These are phyloP conservation scores for Amphipyra tragopoginis DNA, from an alignment of 2,888 invertebrate species.

Conservation along the genomic window DNA sequence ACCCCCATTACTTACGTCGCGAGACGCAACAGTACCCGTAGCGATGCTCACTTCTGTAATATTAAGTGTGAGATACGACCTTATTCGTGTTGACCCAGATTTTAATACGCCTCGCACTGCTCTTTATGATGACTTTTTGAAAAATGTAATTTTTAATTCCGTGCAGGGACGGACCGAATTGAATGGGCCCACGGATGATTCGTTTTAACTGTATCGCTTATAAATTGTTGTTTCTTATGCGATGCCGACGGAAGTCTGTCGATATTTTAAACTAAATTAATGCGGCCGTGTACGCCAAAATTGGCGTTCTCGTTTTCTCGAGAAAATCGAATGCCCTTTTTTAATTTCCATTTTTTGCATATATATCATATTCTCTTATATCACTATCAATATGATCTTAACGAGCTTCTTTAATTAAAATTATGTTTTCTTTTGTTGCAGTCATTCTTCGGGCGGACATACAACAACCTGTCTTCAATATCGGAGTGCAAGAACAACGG, in stretches of 20 bases:
- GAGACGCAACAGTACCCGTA: slow-evolving; percentile 77
- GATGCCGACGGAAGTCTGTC: slow-evolving; percentile 80
- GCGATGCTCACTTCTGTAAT: slow-evolving; percentile 80
- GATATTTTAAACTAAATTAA: slow-evolving; percentile 87
- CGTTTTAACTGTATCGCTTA: slow-evolving; percentile 85
- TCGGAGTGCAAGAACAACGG: slow-evolving; percentile 98
- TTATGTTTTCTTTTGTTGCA: slow-evolving; percentile 87
- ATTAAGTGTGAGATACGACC: slow-evolving; percentile 88
- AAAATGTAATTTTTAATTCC: slow-evolving; percentile 88
- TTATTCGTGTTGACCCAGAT: slow-evolving; percentile 86
- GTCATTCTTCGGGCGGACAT: slow-evolving; percentile 97
- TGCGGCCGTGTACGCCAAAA: slow-evolving; percentile 75
- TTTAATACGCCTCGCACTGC: slow-evolving; percentile 78
- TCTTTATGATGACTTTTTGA: slow-evolving; percentile 90
- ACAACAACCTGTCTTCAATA: slow-evolving; percentile 96
- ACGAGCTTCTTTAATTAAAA: slow-evolving; percentile 68
- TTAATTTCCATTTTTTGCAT: slow-evolving; percentile 68
- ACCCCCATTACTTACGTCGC: slow-evolving; percentile 86
- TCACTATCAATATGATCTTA: slow-evolving; percentile 50
- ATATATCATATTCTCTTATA: slow-evolving; percentile 60
- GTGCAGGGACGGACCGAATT: slow-evolving; percentile 75
- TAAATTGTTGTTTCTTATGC: slow-evolving; percentile 87
- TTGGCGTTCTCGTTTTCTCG: slow-evolving; percentile 74
- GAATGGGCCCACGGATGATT: slow-evolving; percentile 79
- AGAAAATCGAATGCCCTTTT: slow-evolving; percentile 73